phyloP scores from a whole-genome alignment of 2,888 invertebrate genomes.

The Glyphotaelius pellucidus region DNA sequence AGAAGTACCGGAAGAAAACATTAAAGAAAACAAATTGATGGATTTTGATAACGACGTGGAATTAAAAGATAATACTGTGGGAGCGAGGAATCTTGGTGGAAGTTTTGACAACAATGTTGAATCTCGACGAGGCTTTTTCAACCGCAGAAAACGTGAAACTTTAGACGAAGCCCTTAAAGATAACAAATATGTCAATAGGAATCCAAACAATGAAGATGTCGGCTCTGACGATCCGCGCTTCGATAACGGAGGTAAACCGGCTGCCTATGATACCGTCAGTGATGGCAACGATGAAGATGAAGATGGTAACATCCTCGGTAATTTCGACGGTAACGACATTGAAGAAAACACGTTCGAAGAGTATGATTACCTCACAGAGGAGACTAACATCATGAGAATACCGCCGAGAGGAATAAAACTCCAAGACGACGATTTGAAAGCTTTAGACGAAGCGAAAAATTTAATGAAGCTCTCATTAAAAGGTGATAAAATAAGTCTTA shows the following conservation, averaged over 20 bases:
- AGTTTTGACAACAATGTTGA: not conserved
- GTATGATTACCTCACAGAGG: slow-evolving; percentile 70
- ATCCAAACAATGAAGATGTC: not conserved
- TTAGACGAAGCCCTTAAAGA: slow-evolving; percentile 38
- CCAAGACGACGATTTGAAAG: slow-evolving; percentile 67
- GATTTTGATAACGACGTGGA: not conserved
- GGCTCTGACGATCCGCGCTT: slow-evolving; percentile 56
- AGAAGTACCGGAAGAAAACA: not conserved
- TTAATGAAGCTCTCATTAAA: slow-evolving; percentile 53
- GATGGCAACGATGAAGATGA: slow-evolving; percentile 40
- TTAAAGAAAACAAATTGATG: not conserved
- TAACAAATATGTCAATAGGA: slow-evolving; percentile 41
- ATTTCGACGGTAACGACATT: slow-evolving; percentile 60
- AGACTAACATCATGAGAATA: slow-evolving; percentile 75
- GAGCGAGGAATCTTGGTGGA: not conserved
- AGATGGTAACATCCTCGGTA: slow-evolving; percentile 56
- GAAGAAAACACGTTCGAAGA: slow-evolving; percentile 67
- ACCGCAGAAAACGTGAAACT: slow-evolving; percentile 24
- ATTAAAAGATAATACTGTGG: not conserved
- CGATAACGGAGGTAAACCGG: slow-evolving; percentile 67
- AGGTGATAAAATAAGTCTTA: slow-evolving; percentile 59
- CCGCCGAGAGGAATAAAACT: slow-evolving; percentile 71
- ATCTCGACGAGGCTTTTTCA: not conserved
- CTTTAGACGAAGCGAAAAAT: slow-evolving; percentile 57
- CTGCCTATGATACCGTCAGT: slow-evolving; percentile 68